Conservation (phyloP, 1,140 invertebrate species). For the Physella acuta region DNA sequence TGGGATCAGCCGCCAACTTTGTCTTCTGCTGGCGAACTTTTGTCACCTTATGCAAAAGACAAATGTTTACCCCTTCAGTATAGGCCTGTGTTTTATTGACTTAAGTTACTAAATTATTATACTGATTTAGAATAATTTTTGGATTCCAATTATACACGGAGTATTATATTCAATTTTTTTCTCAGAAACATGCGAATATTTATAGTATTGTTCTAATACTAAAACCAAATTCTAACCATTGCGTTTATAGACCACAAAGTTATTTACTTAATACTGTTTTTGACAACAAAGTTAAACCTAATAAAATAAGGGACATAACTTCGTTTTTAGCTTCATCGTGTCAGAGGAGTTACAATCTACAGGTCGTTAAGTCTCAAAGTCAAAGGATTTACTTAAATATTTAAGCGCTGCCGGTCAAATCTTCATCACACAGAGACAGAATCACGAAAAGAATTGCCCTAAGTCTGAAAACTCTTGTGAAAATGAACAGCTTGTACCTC, state of each 20-base stretch:
- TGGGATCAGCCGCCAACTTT: constrained; percentile 35
- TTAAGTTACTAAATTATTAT: background rate
- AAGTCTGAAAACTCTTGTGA: background rate
- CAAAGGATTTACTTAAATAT: background rate
- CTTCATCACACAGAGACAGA: background rate
- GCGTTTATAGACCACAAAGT: too few species aligned
- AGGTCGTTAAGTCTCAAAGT: too few species aligned
- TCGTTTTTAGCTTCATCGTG: too few species aligned
- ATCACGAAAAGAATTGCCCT: background rate
- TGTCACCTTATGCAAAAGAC: background rate
- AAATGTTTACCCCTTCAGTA: background rate
- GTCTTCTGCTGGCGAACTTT: background rate
- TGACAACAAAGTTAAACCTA: too few species aligned
- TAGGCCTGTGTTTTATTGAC: too few species aligned
- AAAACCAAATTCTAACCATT: too few species aligned
- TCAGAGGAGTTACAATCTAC: too few species aligned
- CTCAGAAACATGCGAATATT: background rate
- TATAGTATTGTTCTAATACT: background rate
- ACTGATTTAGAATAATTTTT: too few species aligned
- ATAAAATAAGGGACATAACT: too few species aligned
- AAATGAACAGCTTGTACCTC: background rate
- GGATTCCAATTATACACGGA: too few species aligned
- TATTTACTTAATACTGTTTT: too few species aligned
- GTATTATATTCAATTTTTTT: background rate
- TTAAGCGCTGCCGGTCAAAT: background rate